These are phyloP conservation scores for Cydia strobilella DNA, from an alignment of 1,140 invertebrate genomes.

Conservation along the genomic window DNA sequence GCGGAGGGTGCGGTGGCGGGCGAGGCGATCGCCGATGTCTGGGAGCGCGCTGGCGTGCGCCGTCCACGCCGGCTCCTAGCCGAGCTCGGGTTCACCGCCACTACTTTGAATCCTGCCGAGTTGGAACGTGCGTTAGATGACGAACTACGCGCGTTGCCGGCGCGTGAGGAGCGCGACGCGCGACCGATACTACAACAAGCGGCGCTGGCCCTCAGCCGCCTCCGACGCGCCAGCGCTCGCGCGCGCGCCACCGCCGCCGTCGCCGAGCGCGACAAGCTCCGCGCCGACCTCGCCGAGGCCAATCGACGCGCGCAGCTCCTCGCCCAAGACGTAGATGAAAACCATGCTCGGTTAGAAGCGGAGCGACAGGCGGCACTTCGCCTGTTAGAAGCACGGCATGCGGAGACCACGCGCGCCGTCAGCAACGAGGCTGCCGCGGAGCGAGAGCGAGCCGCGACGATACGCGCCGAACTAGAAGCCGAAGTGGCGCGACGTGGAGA, in stretches of 20 bases:
- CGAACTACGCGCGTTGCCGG: conserved; percentile 82
- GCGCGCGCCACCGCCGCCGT: conserved; percentile 50
- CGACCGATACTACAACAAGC: conserved; percentile 60
- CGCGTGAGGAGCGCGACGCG: conserved; percentile 51
- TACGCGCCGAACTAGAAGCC: conserved; percentile 81
- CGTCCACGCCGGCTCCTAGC: conserved; percentile 83
- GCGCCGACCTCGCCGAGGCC: conserved; percentile 88
- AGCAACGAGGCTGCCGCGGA: conserved; percentile 85
- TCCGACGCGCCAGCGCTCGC: conserved; percentile 52
- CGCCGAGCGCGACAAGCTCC: conserved; percentile 86
- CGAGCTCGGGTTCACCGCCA: conserved; percentile 85
- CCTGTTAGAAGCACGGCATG: conserved; percentile 87
- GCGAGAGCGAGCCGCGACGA: conserved; percentile 83
- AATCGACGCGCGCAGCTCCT: conserved; percentile 89
- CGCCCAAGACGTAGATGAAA: conserved; percentile 94
- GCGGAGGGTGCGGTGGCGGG: conserved; percentile 58
- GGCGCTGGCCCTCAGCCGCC: conserved; percentile 54
- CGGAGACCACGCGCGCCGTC: conserved; percentile 86
- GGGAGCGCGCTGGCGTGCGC: conserved; percentile 85
- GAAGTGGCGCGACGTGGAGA: conserved; percentile 51
- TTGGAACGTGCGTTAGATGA: conserved; percentile 88
- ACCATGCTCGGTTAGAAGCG: conserved; percentile 89
- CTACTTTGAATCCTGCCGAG: conserved; percentile 84
- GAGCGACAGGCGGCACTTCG: conserved; percentile 85
- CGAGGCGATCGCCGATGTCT: conserved; percentile 84